Percentiles rank a stretch among this genome's conserved stretches.
Conservation (phyloP, 2,888 invertebrate genomes). For the Noctua comes region DNA sequence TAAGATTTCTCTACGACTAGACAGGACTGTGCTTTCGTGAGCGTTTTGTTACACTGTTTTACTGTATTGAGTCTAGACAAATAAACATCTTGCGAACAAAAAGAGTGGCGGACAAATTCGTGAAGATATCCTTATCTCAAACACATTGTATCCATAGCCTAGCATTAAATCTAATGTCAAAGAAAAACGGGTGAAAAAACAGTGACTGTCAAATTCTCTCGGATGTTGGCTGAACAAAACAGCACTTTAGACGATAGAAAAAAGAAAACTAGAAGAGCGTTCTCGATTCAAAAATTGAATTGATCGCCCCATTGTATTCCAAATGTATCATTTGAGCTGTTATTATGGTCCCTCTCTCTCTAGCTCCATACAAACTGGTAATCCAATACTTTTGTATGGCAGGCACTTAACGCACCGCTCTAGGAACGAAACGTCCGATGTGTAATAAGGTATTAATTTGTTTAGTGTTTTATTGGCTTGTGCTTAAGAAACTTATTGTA, state of each 20-base stretch:
- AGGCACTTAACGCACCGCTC: conserved; percentile 86
- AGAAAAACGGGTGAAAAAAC: conserved; percentile 87
- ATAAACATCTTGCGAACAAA: conserved; percentile 52
- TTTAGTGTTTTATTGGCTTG: conserved; percentile 76
- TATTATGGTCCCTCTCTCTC: conserved; percentile 89
- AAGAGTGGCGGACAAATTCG: conserved; percentile 59
- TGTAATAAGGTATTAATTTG: conserved; percentile 78
- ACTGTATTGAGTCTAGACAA: conserved; percentile 50
- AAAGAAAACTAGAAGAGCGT: conserved; percentile 89
- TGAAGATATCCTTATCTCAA: conserved; percentile 65
- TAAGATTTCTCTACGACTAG: conserved; percentile 45
- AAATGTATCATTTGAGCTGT: conserved; percentile 91
- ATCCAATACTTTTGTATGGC: conserved; percentile 90
- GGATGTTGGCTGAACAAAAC: conserved; percentile 90
- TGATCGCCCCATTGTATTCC: conserved; percentile 91
- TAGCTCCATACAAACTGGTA: conserved; percentile 87
- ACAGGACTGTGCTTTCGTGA: conserved; percentile 35
- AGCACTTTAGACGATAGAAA: conserved; percentile 89
- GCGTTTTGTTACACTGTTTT: conserved; percentile 36
- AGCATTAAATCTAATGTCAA: conserved; percentile 81
- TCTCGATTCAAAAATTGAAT: conserved; percentile 91
- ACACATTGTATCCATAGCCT: conserved; percentile 77
- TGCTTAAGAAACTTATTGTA: conserved; percentile 63
- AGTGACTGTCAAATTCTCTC: conserved; percentile 90
- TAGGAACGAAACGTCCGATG: conserved; percentile 83